Base-by-base conservation (phyloP, 2,797 vertebrate genomes). In the Miichthys miiuy region DNA sequence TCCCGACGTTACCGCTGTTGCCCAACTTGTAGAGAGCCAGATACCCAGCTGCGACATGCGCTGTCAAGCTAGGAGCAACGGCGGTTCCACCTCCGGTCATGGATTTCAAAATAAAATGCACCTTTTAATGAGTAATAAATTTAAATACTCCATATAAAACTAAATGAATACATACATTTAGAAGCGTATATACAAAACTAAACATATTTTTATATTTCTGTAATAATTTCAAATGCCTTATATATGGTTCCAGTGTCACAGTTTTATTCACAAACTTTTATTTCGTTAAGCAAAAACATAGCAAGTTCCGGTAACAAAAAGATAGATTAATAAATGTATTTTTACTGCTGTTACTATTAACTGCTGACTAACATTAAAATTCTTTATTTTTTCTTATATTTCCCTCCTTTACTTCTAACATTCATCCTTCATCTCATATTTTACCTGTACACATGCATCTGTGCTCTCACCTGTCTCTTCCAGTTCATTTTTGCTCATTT, bases 11-110 rank as follows among this genome's bases (percentile, higher is more conserved):
- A 58, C 63, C 86, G 81, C 85, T 88, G 83, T 84, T 87, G 88
- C 88, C 82, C 82, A 91, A 91, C 84, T 93, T 83, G 78, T 68
- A 47, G 77, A 55, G 87, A 90, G 72, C 61, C 76, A 81, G 76
- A 87, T 46, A 70, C 64, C 81, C 89, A 88, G 89, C 88, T 84
- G 82, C 78, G 87, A 87, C 86, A 50, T 58, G 78, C n/a, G 74
- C 51, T 0, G 86, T 90, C 72, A 89, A 87, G 75, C 0, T 4
- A 0, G 4, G 0, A 0, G 7, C 0, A 4, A 7, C 2, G 0
- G 21, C 4, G 4, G 34, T 21, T 0, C 1, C 0, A n/a, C 23
- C 62, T 90, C 91, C 89, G 86, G 52, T 75, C 0, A 0, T 0
- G 0, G 0, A 0, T 81, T 83, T 86, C 80, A 4, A 57, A 88